Evolutionary conservation across 2,113 vertebrate genomes (phyloP).

Genomic region (Dipodomys stephensi): DNA sequence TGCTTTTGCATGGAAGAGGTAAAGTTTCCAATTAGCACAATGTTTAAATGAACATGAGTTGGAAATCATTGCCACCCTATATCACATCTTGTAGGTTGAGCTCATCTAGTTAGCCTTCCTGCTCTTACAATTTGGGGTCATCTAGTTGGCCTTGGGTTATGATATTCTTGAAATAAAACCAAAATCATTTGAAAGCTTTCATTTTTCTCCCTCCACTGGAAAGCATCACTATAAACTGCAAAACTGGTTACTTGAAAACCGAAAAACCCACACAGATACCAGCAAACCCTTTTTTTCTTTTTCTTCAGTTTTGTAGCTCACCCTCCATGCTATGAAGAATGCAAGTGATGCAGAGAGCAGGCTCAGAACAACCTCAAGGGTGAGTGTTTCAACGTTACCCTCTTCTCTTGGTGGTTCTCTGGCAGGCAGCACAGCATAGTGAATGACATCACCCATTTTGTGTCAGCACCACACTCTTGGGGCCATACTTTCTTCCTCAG

Average conservation of each 20-base stretch:
- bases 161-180: not conserved
- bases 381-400: rapidly evolving
- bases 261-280: not conserved
- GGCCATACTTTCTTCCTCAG: not conserved
- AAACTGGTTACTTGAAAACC: not conserved
- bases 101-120: slow-evolving; percentile 54
- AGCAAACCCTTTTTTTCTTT: not conserved
- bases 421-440: not conserved
- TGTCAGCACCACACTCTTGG: no score
- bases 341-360: not conserved
- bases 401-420: not conserved
- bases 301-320: not conserved
- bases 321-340: not conserved
- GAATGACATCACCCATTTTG: rapidly evolving
- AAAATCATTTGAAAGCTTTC: not conserved
- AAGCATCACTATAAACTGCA: not conserved
- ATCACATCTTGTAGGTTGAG: slow-evolving; percentile 41
- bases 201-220: not conserved
- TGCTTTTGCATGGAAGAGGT: slow-evolving; percentile 56
- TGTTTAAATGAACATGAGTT: slow-evolving; percentile 59
- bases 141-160: not conserved
- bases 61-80: slow-evolving; percentile 62
- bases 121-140: not conserved
- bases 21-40: slow-evolving; percentile 68
- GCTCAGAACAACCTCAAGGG: not conserved